Evolutionary conservation across 2,888 invertebrate genomes (phyloP).

Genomic region (Aricia artaxerxes): DNA sequence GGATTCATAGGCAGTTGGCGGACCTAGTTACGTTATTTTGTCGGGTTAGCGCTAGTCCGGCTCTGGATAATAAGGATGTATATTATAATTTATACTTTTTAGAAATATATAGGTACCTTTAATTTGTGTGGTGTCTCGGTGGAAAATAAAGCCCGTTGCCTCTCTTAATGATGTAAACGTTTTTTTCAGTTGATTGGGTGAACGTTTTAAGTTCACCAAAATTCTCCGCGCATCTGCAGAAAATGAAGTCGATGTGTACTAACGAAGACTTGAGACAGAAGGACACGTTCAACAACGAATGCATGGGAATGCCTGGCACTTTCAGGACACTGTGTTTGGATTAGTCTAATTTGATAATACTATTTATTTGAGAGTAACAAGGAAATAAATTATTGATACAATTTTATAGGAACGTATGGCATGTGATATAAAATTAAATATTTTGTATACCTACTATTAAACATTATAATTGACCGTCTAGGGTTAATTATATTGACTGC

Average conservation of each 20-base stretch:
- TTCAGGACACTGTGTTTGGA: slow-evolving; percentile 40
- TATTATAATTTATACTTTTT: no score
- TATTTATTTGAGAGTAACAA: background rate
- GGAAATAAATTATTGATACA: background rate
- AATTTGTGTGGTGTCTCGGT: no score
- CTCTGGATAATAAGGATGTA: no score
- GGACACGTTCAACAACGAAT: slow-evolving; percentile 50
- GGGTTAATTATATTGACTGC: no score
- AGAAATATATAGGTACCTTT: no score
- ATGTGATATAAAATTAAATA: background rate
- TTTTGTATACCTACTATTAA: no score
- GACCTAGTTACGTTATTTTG: no score
- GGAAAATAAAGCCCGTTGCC: no score
- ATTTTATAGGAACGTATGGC: background rate
- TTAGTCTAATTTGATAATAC: slow-evolving; percentile 9
- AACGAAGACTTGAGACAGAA: slow-evolving; percentile 49
- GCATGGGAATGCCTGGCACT: slow-evolving; percentile 46
- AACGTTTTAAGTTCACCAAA: slow-evolving; percentile 44
- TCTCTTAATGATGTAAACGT: background rate
- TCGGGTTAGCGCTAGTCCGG: no score
- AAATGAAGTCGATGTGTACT: slow-evolving; percentile 47
- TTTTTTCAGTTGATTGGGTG: slow-evolving; percentile 43
- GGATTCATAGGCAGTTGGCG: no score
- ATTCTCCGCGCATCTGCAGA: slow-evolving; percentile 45
- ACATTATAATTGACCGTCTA: no score